Percentiles rank a stretch among this genome's conserved stretches.
phyloP scores from a whole-genome alignment of 2,797 vertebrate genomes.

The Periparus ater region DNA sequence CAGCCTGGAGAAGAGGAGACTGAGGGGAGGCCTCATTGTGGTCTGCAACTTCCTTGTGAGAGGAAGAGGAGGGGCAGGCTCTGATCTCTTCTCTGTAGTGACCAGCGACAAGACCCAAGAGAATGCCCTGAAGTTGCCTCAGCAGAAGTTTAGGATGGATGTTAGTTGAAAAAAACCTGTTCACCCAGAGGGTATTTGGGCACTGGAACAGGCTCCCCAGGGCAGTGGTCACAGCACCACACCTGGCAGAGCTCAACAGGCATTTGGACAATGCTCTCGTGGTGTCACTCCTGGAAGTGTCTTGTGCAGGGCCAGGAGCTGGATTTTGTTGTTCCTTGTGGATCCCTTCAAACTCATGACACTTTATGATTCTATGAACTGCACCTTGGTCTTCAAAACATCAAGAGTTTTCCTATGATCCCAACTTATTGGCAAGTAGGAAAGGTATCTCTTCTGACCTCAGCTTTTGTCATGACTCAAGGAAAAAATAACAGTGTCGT shows the following conservation, averaged over 20 bases:
- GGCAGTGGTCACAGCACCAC: background rate
- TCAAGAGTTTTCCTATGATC: background rate
- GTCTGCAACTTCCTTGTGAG: accelerated
- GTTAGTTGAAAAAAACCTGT: background rate
- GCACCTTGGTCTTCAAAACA: background rate
- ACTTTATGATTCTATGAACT: background rate
- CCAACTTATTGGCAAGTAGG: background rate
- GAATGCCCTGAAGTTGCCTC: background rate
- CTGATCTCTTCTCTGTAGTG: background rate
- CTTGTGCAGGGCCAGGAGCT: background rate
- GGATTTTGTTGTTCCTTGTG: background rate
- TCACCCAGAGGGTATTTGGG: accelerated
- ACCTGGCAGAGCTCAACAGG: background rate
- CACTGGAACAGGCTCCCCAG: background rate
- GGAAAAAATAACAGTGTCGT: background rate
- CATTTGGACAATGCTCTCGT: background rate
- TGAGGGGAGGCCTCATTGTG: accelerated
- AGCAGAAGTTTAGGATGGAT: background rate
- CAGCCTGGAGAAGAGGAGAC: background rate
- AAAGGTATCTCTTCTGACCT: background rate
- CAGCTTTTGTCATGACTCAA: background rate
- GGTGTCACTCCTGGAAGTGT: too few species aligned
- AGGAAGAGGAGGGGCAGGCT: background rate
- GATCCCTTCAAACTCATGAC: background rate
- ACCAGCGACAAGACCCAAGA: accelerated